phyloP scores from a whole-genome alignment of 2,888 invertebrate genomes.

The Macrosiphum euphorbiae region DNA sequence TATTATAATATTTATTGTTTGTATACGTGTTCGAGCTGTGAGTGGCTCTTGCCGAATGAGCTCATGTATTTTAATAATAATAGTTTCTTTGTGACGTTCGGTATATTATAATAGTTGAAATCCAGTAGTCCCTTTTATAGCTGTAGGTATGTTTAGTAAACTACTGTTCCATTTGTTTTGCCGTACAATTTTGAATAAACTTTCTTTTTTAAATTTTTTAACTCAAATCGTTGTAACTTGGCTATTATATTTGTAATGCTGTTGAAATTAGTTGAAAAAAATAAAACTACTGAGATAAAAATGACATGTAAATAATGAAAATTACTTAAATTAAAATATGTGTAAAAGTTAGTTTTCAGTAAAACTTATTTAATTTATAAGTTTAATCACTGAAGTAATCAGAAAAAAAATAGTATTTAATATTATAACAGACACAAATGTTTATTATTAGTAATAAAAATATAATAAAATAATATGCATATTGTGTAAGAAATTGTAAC shows the following conservation, averaged over 20 bases:
- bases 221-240: not conserved
- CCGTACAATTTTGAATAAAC: slow-evolving; percentile 10
- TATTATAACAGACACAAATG: not conserved
- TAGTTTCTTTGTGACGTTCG: not conserved
- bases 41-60: not conserved
- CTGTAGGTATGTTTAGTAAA: not conserved
- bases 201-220: not conserved
- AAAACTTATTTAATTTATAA: not conserved
- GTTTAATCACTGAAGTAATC: not conserved
- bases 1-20: not conserved
- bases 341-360: not conserved
- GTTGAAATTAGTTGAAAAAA: not conserved
- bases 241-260: not conserved
- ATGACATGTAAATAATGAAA: not conserved
- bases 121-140: not conserved
- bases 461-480: not conserved
- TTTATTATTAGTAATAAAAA: not conserved
- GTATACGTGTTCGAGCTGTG: not conserved
- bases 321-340: slow-evolving; percentile 9
- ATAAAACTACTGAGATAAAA: not conserved
- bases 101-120: not conserved
- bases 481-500: not conserved
- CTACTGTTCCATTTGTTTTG: not conserved
- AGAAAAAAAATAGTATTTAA: not conserved
- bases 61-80: not conserved